phyloP scores from a whole-genome alignment of 2,113 vertebrate species.

The Eira barbara region DNA sequence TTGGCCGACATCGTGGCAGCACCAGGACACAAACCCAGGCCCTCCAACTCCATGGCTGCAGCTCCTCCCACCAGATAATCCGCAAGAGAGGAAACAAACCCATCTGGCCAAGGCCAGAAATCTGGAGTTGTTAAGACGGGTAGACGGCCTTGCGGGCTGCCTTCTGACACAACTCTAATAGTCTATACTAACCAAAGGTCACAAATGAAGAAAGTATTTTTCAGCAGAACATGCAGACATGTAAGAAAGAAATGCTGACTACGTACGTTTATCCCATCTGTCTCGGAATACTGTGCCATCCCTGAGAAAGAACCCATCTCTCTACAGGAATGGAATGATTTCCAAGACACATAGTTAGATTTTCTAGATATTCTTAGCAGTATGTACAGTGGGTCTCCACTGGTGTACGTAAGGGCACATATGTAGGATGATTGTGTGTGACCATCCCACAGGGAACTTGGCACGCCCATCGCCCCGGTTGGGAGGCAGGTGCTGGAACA shows the following conservation, averaged over 20 bases:
- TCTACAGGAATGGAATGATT: neutral
- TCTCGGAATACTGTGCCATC: neutral
- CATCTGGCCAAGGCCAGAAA: neutral
- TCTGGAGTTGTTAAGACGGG: rapidly evolving
- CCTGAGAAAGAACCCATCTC: neutral
- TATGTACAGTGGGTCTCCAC: neutral
- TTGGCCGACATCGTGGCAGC: rapidly evolving
- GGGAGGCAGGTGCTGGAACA: neutral
- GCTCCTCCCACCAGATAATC: neutral
- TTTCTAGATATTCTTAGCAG: neutral
- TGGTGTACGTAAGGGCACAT: neutral
- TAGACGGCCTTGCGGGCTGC: rapidly evolving
- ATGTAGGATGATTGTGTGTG: neutral
- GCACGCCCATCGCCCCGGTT: rapidly evolving
- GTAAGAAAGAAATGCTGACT: no score
- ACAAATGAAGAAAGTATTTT: neutral
- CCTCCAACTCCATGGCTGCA: neutral
- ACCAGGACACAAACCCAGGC: neutral
- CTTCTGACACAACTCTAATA: neutral
- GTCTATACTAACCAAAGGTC: neutral
- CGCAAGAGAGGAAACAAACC: neutral
- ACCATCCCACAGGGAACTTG: rapidly evolving
- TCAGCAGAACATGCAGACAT: neutral
- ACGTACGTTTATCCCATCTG: neutral
- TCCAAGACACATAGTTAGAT: no score